Evolutionary conservation across 2,888 invertebrate genomes (phyloP).

Genomic region (Platycheirus rosarum): DNA sequence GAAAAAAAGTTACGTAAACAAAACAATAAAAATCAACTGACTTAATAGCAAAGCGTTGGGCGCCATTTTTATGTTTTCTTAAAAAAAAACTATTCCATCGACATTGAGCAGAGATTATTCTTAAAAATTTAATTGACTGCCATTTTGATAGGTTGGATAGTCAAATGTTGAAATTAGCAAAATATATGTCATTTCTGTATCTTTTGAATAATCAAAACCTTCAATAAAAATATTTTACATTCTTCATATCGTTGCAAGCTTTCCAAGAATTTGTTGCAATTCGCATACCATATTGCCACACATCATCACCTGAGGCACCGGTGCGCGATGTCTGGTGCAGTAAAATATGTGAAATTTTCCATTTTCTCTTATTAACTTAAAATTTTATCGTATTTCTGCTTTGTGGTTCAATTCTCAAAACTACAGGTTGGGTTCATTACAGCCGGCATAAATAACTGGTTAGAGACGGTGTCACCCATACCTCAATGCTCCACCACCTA

Average conservation of each 20-base stretch:
- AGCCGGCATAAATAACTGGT: conserved; percentile 56
- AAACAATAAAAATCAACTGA: neutral
- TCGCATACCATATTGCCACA: conserved; percentile 5
- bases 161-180: no score
- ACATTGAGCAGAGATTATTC: no score
- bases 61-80: conserved; percentile 2
- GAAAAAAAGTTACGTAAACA: no score
- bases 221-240: conserved; percentile 11
- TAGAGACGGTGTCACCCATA: conserved; percentile 24
- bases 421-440: neutral
- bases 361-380: conserved; percentile 8
- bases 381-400: conserved; percentile 19
- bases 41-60: neutral
- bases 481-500: neutral
- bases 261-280: conserved; percentile 33
- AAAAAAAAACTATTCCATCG: neutral
- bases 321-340: conserved; percentile 8
- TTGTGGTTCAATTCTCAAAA: conserved; percentile 32
- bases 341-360: neutral
- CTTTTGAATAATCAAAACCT: no score
- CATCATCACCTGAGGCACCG: neutral
- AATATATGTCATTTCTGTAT: no score
- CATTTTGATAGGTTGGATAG: no score
- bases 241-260: conserved; percentile 5
- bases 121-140: no score